A percentile compares a stretch with the other conserved stretches of the same genome.
Conservation (phyloP, 2,888 invertebrate genomes). For the Gerosis bhagava region DNA sequence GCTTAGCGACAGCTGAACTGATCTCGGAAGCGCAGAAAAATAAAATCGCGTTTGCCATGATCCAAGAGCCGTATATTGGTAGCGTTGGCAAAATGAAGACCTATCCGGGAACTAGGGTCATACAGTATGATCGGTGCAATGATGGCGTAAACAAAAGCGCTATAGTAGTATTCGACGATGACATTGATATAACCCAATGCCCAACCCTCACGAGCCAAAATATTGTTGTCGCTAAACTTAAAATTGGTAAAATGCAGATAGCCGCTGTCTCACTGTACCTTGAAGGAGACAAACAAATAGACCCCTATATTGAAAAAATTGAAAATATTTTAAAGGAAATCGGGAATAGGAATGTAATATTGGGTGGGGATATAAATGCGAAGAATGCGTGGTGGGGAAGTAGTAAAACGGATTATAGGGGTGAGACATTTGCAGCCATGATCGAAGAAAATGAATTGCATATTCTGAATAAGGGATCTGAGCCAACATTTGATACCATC, state of each 20-base stretch:
- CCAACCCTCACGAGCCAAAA: background rate
- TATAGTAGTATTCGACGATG: too few species aligned
- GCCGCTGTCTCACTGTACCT: background rate
- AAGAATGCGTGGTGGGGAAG: slow-evolving; percentile 3
- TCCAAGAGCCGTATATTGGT: slow-evolving; percentile 29
- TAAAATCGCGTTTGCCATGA: slow-evolving; percentile 16
- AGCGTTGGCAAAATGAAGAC: background rate
- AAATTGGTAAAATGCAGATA: background rate
- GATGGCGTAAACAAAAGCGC: too few species aligned
- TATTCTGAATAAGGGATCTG: background rate
- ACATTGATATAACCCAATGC: too few species aligned
- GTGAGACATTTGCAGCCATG: background rate
- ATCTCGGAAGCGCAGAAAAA: slow-evolving; percentile 13
- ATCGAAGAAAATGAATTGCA: background rate
- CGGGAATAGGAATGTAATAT: background rate
- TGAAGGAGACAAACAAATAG: background rate
- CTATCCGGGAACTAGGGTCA: slow-evolving; percentile 8
- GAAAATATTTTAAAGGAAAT: too few species aligned
- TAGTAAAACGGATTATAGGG: background rate
- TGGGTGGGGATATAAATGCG: background rate
- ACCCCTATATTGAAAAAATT: background rate
- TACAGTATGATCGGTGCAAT: too few species aligned
- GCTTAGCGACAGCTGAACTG: slow-evolving; percentile 24
- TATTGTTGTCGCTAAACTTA: background rate
- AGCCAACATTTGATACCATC: slow-evolving; percentile 3